Base-by-base conservation (phyloP, 2,888 invertebrate genomes). In the Onchidella celtica region DNA sequence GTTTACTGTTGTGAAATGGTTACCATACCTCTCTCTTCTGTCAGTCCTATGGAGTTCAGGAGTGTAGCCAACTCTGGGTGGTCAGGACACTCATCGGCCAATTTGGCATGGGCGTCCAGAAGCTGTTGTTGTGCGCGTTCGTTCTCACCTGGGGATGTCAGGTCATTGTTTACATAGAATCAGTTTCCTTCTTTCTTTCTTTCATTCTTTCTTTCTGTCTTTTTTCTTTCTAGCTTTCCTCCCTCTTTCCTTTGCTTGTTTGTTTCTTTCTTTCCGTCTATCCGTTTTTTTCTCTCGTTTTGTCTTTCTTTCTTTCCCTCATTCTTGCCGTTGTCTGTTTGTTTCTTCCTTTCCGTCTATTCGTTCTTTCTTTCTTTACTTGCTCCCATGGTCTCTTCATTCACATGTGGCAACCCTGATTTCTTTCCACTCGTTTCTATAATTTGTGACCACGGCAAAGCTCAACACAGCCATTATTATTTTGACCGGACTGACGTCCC, bases 191-290 rank as follows among this genome's bases (percentile, higher is more conserved):
- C 24, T 66, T 66, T 65, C 21, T 38, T 55, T 76, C 27, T 76
- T 63, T 66, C 27, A 47, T 63, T 38, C 65, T 76, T 47, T 40
- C 66, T 40, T 3, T 76, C 40, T 66, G 3, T 17, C 27, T 66
- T 66, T 66, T 32, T 47, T 24, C 24, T 66, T 76, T 29, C 29
- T 55, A 61, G 61, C 63, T 38, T 34, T 3, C 66, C 76, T 76
- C 66, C 40, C 66, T 76, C 76, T 76, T 55, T 66, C 47, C n/a
- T n/a, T n/a, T n/a, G n/a, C n/a, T n/a, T n/a, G n/a, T n/a, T n/a
- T n/a, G n/a, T n/a, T n/a, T 76, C 76, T 76, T 55, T 66, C 55
- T 76, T 55, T 76, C 76, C 66, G n/a, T 38, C 65, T 65, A 38
- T 76, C 66, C 47, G 47, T 40, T 47, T 65, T 27, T 4, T 32